Evolutionary conservation across 53 echinoderm and acorn worm genomes (phyloP).

Genomic region (Crossaster papposus): DNA sequence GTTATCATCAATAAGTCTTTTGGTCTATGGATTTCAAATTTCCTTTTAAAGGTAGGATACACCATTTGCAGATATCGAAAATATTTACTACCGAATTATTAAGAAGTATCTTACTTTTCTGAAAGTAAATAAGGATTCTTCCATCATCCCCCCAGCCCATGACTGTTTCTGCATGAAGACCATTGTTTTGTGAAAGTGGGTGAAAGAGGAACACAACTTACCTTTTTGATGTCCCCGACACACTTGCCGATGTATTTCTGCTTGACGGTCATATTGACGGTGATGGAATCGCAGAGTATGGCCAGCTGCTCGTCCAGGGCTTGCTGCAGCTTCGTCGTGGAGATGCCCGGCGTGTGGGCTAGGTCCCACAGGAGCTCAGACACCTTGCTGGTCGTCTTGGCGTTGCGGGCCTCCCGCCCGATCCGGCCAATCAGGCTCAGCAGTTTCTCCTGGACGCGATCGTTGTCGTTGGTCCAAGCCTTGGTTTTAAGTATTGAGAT

Average conservation of each 20-base stretch:
- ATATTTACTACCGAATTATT: no score
- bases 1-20: no score
- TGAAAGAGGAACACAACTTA: slow-evolving; percentile 48
- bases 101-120: no score
- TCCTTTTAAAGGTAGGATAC: no score
- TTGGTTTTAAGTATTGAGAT: not conserved
- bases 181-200: no score
- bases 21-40: no score
- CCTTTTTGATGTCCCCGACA: slow-evolving; percentile 96
- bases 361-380: slow-evolving; percentile 97
- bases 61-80: no score
- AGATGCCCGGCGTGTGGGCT: slow-evolving; percentile 91
- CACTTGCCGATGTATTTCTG: slow-evolving; percentile 89
- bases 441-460: slow-evolving; percentile 94
- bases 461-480: slow-evolving; percentile 96
- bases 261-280: slow-evolving; percentile 84
- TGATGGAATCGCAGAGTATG: slow-evolving; percentile 92
- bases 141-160: no score
- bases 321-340: slow-evolving; percentile 87
- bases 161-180: no score
- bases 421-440: slow-evolving; percentile 92
- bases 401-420: slow-evolving; percentile 84
- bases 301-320: slow-evolving; percentile 94
- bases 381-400: slow-evolving; percentile 92
- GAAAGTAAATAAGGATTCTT: no score